Evolutionary conservation across 2,797 vertebrate genomes (phyloP).

Genomic region (Anniella stebbinsi): DNA sequence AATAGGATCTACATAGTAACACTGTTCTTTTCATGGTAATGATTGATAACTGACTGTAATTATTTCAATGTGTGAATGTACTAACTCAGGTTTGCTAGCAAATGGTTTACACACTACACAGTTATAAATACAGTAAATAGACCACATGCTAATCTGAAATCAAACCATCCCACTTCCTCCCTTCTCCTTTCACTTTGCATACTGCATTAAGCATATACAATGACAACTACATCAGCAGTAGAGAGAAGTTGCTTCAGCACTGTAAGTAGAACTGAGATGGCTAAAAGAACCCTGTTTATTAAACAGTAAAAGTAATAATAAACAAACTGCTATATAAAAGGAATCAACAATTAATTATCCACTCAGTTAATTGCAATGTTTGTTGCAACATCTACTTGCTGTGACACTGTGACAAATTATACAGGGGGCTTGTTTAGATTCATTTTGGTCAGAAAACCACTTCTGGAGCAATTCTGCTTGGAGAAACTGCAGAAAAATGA

Average conservation of each 20-base stretch:
- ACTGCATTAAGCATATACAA: not conserved
- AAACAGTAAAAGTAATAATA: not conserved
- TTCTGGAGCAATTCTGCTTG: conserved; percentile 65
- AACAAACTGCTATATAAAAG: not conserved
- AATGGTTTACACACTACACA: not conserved
- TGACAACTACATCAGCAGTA: not conserved
- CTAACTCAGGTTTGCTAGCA: not conserved
- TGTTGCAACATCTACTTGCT: conserved; percentile 44
- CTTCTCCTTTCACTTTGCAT: not conserved
- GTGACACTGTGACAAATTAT: conserved; percentile 42
- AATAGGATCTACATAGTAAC: not conserved
- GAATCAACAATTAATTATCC: conserved; percentile 49
- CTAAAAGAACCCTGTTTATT: not conserved
- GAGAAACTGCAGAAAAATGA: conserved; percentile 44
- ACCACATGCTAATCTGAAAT: conserved; percentile 2
- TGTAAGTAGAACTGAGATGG: not conserved
- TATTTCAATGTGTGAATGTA: conserved; percentile 14
- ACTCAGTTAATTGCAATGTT: conserved; percentile 49
- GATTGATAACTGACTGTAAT: conserved; percentile 6
- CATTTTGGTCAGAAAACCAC: conserved; percentile 29
- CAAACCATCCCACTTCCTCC: not conserved
- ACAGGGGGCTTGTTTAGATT: too few species aligned
- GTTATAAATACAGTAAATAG: not conserved
- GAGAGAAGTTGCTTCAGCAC: not conserved
- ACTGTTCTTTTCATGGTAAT: not conserved